Evolutionary conservation across 2,888 invertebrate species (phyloP), one percentile per base, ranked within the genome.

Genomic region (Apodemia hepburni): DNA sequence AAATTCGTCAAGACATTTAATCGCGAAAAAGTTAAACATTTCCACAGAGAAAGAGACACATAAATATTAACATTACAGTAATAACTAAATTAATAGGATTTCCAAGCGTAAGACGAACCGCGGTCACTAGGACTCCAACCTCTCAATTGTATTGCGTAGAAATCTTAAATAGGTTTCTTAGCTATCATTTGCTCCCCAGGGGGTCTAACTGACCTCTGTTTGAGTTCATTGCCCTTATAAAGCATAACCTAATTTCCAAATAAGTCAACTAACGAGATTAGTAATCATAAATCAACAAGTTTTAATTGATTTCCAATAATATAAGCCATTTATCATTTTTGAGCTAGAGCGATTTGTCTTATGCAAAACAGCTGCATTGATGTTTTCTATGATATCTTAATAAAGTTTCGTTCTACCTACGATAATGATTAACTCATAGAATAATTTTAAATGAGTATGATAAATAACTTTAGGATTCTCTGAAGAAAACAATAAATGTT

Each of bases 221-320:
- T 11, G 42, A 63, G 70, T 70, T 69, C 72, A 63, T 64, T 67
- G 71, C 66, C 67, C 69, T 68, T 68, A 69, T 66, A 68, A 66
- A 71, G 70, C 64, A 58, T 71, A 72, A 71, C 73, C 73, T 60
- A 70, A 72, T 73, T 70, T 69, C 64, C 60, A 65, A 68, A 69
- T 66, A 66, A 65, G 64, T 70, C 59, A 60, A 57, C 47, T 59
- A 62, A 22, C 11, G 22, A 22, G 22, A 51, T 51, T 22, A 51
- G 11, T 66, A 61, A 69, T 35, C 60, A 70, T 72, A 70, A 71
- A 72, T 72, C 68, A 72, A 67, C 68, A 67, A 65, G 51, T 22
- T 51, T 68, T 70, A 69, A 72, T 72, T 72, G 71, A 65, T 67
- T 67, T 62, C 66, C 67, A 70, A 72, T 71, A 66, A 64, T 66